Evolutionary conservation across 1,140 invertebrate species (phyloP).

Genomic region (Atopsyche davidsoni): DNA sequence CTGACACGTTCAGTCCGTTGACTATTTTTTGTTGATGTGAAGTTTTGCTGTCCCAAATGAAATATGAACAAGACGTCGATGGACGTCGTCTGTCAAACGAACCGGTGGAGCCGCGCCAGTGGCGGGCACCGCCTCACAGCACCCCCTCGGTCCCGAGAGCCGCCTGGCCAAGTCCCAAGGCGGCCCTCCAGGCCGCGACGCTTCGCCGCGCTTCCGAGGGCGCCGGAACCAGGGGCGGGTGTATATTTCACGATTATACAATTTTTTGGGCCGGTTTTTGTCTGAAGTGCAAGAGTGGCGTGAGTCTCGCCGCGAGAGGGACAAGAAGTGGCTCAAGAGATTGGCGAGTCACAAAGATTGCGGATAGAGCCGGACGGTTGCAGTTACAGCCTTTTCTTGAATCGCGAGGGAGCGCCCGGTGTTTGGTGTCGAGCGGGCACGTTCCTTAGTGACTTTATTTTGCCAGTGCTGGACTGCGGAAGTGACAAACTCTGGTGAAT

Average conservation of each 20-base stretch:
- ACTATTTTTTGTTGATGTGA: slow-evolving; percentile 18
- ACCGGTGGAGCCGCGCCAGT: no score
- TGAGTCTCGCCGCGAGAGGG: neutral
- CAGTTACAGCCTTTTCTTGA: slow-evolving; percentile 11
- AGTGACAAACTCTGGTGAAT: neutral
- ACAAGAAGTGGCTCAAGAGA: slow-evolving; percentile 5
- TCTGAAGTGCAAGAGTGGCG: neutral
- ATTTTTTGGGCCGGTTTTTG: slow-evolving; percentile 16
- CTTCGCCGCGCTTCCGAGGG: no score
- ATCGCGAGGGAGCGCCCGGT: neutral
- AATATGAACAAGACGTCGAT: slow-evolving; percentile 4
- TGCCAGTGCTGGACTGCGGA: neutral
- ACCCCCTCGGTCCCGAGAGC: no score
- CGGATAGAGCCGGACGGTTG: slow-evolving; percentile 7
- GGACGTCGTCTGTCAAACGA: neutral
- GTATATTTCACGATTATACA: neutral
- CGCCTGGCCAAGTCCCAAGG: no score
- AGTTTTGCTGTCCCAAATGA: slow-evolving; percentile 29
- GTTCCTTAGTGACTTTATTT: slow-evolving; percentile 4
- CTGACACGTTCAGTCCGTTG: no score
- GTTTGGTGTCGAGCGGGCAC: neutral
- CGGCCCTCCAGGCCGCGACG: no score
- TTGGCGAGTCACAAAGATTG: neutral
- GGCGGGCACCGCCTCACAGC: no score
- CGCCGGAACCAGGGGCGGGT: no score